Conservation (phyloP, 2,113 vertebrate genomes). For the Austrofundulus limnaeus region DNA sequence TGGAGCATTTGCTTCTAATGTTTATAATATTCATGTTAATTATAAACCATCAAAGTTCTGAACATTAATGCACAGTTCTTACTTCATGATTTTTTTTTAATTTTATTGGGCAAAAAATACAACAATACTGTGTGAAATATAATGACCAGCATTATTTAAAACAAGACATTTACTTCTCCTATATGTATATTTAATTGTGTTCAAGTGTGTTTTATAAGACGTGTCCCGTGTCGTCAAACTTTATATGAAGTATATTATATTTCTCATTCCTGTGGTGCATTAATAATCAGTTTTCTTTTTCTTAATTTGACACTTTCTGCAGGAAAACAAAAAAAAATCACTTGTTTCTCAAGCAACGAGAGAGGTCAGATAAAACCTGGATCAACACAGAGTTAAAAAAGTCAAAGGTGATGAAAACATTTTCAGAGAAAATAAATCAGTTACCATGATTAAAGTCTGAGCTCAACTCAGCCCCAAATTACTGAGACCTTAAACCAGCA, state of each 20-base stretch:
- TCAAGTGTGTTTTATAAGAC: no score
- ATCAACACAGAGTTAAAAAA: not conserved
- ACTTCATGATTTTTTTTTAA: no score
- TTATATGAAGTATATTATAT: not conserved
- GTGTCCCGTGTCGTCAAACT: not conserved
- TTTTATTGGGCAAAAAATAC: no score
- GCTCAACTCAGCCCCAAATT: not conserved
- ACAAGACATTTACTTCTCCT: no score
- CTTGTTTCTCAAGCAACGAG: not conserved
- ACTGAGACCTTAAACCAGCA: not conserved
- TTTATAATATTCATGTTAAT: no score
- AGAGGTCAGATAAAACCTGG: not conserved
- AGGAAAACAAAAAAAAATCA: not conserved
- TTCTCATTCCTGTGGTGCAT: not conserved
- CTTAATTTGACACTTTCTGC: not conserved
- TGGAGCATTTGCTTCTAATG: no score
- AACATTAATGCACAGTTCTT: no score
- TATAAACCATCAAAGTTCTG: no score
- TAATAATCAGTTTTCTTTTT: not conserved
- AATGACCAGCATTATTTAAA: no score
- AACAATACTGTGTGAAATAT: no score
- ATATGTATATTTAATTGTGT: no score
- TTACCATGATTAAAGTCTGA: not conserved
- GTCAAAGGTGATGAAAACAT: not conserved
- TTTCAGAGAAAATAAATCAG: not conserved